Evolutionary conservation across 1,140 invertebrate species (phyloP).

Genomic region (Oryctes rhinoceros): DNA sequence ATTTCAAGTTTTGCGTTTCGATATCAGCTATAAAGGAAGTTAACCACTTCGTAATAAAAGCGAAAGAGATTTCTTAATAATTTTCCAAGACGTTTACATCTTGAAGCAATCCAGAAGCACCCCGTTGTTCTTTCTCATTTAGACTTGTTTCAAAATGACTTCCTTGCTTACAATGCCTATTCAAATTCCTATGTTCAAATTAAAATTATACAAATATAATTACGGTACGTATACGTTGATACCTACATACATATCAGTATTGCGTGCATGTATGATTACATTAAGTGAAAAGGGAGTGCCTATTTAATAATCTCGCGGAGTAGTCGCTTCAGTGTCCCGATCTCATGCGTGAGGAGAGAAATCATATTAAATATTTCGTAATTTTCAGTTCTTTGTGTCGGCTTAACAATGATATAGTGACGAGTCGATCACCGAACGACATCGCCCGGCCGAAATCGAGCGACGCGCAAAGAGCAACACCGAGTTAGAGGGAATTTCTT

Average conservation of each 20-base stretch:
- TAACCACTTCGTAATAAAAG: too few species aligned
- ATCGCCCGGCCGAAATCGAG: neutral
- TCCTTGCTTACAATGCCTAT: too few species aligned
- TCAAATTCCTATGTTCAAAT: too few species aligned
- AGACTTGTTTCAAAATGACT: too few species aligned
- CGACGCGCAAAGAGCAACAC: neutral
- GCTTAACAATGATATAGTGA: slow-evolving; percentile 20
- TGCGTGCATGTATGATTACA: neutral
- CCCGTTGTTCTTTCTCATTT: too few species aligned
- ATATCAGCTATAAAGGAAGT: too few species aligned
- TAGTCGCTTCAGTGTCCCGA: neutral
- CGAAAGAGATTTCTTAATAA: too few species aligned
- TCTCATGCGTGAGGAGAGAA: slow-evolving; percentile 9
- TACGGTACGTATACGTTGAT: too few species aligned
- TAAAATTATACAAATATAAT: too few species aligned
- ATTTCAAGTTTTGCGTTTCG: too few species aligned
- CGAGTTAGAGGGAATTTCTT: slow-evolving; percentile 22
- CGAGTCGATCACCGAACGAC: slow-evolving; percentile 14
- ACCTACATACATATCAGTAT: neutral
- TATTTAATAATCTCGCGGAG: slow-evolving; percentile 16
- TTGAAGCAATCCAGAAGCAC: too few species aligned
- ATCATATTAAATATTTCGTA: slow-evolving; percentile 31
- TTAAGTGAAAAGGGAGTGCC: slow-evolving; percentile 16
- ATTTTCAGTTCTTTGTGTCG: slow-evolving; percentile 24
- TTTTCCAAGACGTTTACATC: too few species aligned